Conservation (phyloP, 2,797 vertebrate species). For the Dallia pectoralis region DNA sequence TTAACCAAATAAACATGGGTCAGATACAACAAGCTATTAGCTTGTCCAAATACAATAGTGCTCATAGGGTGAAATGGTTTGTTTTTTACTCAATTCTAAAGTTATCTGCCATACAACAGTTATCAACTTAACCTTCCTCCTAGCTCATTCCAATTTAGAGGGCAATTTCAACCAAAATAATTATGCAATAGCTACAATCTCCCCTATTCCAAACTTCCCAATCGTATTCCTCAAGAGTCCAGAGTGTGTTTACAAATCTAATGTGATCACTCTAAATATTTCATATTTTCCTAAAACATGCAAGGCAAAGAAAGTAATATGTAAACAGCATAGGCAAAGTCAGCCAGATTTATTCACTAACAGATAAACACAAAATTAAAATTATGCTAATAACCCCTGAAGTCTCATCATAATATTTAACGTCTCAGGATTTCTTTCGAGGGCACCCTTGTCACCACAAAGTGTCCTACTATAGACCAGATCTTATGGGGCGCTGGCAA, state of each 20-base stretch:
- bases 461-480: no score
- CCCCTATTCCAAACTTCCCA: conserved; percentile 6
- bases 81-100: background rate
- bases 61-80: no score
- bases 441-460: background rate
- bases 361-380: background rate
- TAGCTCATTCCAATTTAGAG: background rate
- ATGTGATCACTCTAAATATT: conserved; percentile 9
- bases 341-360: conserved; percentile 9
- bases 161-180: background rate
- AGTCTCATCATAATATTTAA: background rate
- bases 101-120: background rate
- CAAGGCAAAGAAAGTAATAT: conserved; percentile 19
- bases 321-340: conserved; percentile 29
- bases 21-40: no score
- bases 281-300: conserved; percentile 14
- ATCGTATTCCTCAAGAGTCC: conserved; percentile 11
- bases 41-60: no score
- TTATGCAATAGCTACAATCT: background rate
- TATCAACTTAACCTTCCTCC: conserved; percentile 4
- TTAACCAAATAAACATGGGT: no score
- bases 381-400: background rate
- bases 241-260: conserved; percentile 11
- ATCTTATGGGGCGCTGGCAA: no score
- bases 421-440: no score